A percentile compares a stretch with the other conserved stretches of the same genome.
These are phyloP conservation scores for Takifugu ocellatus DNA, from an alignment of 2,797 vertebrate species.

Conservation along the genomic window DNA sequence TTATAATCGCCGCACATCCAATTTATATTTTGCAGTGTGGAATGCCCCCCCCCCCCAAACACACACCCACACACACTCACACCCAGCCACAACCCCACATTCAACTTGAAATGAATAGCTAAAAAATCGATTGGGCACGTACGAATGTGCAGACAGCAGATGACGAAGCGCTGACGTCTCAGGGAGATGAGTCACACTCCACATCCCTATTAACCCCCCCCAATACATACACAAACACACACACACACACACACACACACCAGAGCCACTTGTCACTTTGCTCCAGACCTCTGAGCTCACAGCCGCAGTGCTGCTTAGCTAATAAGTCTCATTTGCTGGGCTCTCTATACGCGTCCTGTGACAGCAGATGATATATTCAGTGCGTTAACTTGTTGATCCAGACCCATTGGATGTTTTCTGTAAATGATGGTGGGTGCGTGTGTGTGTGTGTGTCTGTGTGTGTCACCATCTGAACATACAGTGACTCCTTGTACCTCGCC, in stretches of 20 bases:
- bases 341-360: slow-evolving; percentile 2
- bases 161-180: slow-evolving; percentile 71
- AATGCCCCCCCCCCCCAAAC: slow-evolving; percentile 6
- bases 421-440: not conserved
- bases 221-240: slow-evolving; percentile 4
- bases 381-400: slow-evolving; percentile 13
- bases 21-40: slow-evolving; percentile 36
- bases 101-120: slow-evolving; percentile 37
- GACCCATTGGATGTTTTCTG: slow-evolving; percentile 6
- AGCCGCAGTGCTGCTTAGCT: slow-evolving; percentile 29
- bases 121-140: slow-evolving; percentile 2
- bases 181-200: slow-evolving; percentile 66
- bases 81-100: not conserved
- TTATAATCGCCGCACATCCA: slow-evolving; percentile 37
- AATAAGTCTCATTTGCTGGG: not conserved
- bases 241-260: slow-evolving; percentile 11
- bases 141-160: slow-evolving; percentile 40
- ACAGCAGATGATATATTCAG: slow-evolving; percentile 15
- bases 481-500: slow-evolving; percentile 26
- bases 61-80: no score
- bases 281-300: slow-evolving; percentile 35
- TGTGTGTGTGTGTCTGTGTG: slow-evolving; percentile 9
- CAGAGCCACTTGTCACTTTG: slow-evolving; percentile 34
- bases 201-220: slow-evolving; percentile 28
- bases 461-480: slow-evolving; percentile 12